A percentile compares a stretch with the other conserved stretches of the same genome.
These are phyloP conservation scores for Melipona bicolor DNA, from an alignment of 2,888 invertebrate species.

Conservation along the genomic window DNA sequence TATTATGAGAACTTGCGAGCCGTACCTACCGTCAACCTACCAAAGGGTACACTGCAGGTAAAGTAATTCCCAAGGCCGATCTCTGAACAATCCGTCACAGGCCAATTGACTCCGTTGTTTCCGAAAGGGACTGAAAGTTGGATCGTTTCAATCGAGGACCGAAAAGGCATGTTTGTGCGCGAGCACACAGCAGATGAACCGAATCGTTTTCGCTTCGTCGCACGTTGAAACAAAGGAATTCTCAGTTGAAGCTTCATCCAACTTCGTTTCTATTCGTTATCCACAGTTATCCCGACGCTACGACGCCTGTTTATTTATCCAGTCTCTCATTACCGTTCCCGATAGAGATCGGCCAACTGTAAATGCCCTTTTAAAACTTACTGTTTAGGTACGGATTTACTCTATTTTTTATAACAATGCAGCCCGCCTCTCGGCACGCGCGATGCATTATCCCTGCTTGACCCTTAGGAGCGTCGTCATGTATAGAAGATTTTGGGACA, in stretches of 20 bases:
- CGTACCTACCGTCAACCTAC: slow-evolving; percentile 83
- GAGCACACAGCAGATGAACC: background rate
- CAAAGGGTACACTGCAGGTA: slow-evolving; percentile 84
- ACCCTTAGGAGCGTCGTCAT: slow-evolving; percentile 73
- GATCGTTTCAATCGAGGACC: slow-evolving; percentile 22
- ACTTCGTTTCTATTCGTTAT: slow-evolving; percentile 42
- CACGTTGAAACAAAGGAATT: background rate
- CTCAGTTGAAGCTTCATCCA: slow-evolving; percentile 43
- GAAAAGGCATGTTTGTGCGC: background rate
- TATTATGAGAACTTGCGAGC: slow-evolving; percentile 83
- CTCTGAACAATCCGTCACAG: slow-evolving; percentile 72
- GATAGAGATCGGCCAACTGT: slow-evolving; percentile 81
- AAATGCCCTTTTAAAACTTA: slow-evolving; percentile 79
- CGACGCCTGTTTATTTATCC: background rate
- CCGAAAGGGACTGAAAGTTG: slow-evolving; percentile 43
- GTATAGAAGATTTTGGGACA: slow-evolving; percentile 1
- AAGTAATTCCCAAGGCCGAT: slow-evolving; percentile 85
- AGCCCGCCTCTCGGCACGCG: slow-evolving; percentile 82
- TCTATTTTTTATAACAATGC: slow-evolving; percentile 76
- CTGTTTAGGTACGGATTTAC: slow-evolving; percentile 83
- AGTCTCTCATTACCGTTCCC: slow-evolving; percentile 46
- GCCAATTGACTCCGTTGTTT: slow-evolving; percentile 30
- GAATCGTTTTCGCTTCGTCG: background rate
- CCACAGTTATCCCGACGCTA: slow-evolving; percentile 9
- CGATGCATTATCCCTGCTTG: slow-evolving; percentile 73